Percentiles rank a stretch among this genome's conserved stretches.
These are phyloP conservation scores for Tachycineta bicolor DNA, from an alignment of 2,113 vertebrate genomes.

Conservation along the genomic window DNA sequence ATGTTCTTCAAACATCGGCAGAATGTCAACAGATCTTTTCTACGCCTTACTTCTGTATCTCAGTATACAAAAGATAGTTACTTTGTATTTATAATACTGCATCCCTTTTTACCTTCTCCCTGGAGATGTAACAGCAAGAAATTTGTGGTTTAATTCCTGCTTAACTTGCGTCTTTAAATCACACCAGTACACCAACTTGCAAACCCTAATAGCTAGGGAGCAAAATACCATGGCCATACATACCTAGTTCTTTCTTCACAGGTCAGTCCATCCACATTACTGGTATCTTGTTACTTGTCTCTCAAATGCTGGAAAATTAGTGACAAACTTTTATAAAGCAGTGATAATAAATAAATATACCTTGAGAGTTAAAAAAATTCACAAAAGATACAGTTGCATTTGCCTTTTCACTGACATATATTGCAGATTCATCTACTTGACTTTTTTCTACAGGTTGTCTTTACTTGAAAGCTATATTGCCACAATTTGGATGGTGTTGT, in stretches of 20 bases:
- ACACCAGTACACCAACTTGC: neutral
- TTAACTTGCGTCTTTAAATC: neutral
- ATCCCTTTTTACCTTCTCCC: neutral
- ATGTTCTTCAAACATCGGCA: neutral
- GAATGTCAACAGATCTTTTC: neutral
- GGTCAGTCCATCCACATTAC: fast-evolving
- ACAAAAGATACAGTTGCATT: neutral
- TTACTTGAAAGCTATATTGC: neutral
- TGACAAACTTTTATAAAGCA: neutral
- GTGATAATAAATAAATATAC: neutral
- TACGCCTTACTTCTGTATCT: neutral
- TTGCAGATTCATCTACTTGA: neutral
- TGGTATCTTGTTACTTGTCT: neutral
- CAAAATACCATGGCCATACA: neutral
- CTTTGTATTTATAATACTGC: neutral
- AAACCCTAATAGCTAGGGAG: neutral
- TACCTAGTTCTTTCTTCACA: neutral
- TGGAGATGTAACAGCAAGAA: neutral
- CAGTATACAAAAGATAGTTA: neutral
- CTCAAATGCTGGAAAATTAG: neutral
- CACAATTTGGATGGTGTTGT: neutral
- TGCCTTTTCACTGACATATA: neutral
- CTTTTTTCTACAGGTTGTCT: neutral
- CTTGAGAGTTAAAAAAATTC: neutral
- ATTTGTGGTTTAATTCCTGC: neutral